phyloP scores from a whole-genome alignment of 1,140 invertebrate species.

The Aphelenchoides avenae region DNA sequence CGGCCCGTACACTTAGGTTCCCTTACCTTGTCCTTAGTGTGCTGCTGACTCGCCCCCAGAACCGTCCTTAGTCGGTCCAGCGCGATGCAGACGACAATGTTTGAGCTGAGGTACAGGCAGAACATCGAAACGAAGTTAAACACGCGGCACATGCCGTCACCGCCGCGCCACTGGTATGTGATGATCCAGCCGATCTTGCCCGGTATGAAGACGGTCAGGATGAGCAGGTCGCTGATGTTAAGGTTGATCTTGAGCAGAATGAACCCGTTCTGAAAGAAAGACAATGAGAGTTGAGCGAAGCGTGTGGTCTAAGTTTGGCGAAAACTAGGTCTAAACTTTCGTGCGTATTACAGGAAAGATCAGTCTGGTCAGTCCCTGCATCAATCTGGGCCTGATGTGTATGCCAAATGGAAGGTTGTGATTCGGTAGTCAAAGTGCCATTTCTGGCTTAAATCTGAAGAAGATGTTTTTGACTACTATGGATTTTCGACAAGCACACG shows the following conservation, averaged over 20 bases:
- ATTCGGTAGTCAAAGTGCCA: too few species aligned
- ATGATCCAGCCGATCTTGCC: constrained; percentile 50
- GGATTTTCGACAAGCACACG: too few species aligned
- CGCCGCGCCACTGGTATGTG: constrained; percentile 53
- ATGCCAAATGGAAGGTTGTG: too few species aligned
- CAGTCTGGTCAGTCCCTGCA: too few species aligned
- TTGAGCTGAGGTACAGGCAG: constrained; percentile 52
- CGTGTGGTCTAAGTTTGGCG: too few species aligned
- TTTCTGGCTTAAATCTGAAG: too few species aligned
- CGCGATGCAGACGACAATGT: constrained; percentile 57
- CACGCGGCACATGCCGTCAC: constrained; percentile 47
- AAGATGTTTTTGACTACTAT: too few species aligned
- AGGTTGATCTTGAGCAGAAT: constrained; percentile 54
- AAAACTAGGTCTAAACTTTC: too few species aligned
- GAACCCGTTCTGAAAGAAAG: constrained; percentile 45
- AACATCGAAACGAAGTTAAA: constrained; percentile 57
- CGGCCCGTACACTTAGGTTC: background rate
- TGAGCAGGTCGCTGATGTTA: constrained; percentile 54
- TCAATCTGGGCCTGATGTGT: too few species aligned
- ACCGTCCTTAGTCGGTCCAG: constrained; percentile 52
- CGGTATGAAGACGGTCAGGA: constrained; percentile 42
- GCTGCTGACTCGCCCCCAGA: constrained; percentile 35
- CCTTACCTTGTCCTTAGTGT: constrained; percentile 6
- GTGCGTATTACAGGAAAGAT: too few species aligned
- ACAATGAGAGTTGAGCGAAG: background rate